Evolutionary conservation across 2,797 vertebrate species (phyloP), one percentile per base, ranked within the genome.

Genomic region (Halcyon smyrnensis): DNA sequence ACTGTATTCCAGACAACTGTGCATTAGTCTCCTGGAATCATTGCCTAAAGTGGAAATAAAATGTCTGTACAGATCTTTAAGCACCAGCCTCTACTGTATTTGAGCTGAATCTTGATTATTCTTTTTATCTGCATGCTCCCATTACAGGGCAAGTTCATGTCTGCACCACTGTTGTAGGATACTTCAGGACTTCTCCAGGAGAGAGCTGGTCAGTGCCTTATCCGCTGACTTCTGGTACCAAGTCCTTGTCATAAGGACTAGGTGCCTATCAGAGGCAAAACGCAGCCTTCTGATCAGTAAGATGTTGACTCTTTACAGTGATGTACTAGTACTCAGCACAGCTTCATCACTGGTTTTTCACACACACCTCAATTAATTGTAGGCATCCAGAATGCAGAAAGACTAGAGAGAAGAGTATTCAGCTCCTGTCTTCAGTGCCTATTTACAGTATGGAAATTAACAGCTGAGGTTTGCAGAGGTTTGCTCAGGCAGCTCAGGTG

Each of bases 11-110:
- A 84, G 82, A 45, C 69, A 91, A 4, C 48, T 50, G 1, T 41
- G 62, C 34, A 27, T 53, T 84, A 51, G 21, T 76, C 39, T 50
- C 2, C 23, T 51, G 65, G 28, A 93, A 25, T 57, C 41, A 57
- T 86, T 89, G 62, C 87, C 93, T 94, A 63, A 95, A 95, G 93
- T 84, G 90, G 85, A 90, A 94, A 67, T 93, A 68, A 56, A 65
- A 70, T 64, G 37, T 75, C 68, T 87, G 1, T 64, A 43, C 10
- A 41, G n/a, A 36, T 80, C 39, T 87, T 63, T 60, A 60, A 89
- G 34, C 57, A 41, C 10, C 34, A 68, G 8, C 23, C 83, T n/a
- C 32, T 46, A 2, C 50, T 79, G 43, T 51, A 34, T 67, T 94
- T 63, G 68, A 74, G 30, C 27, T 63, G 14, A 76, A 73, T 71